A percentile compares a stretch with the other conserved stretches of the same genome.
These are phyloP conservation scores for Neoascia interrupta DNA, from an alignment of 2,888 invertebrate species.

Conservation along the genomic window DNA sequence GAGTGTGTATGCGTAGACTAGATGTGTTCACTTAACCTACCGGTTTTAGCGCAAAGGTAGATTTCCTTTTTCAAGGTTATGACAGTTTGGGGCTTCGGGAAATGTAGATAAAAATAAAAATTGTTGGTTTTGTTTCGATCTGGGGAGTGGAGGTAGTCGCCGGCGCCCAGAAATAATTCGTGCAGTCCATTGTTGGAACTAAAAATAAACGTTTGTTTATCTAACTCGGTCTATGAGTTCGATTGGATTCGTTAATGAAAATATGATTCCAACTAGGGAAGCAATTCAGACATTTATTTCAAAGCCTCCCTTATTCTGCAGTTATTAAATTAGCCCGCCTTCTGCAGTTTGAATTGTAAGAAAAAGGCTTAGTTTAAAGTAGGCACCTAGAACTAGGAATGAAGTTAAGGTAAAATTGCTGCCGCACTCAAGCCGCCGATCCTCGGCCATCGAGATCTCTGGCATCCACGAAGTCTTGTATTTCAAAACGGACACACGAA, in stretches of 20 bases:
- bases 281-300: too few relatives aligned
- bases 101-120: conserved; percentile 46
- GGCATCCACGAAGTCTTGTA: too few relatives aligned
- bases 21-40: conserved; percentile 16
- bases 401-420: too few relatives aligned
- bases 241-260: conserved; percentile 33
- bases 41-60: conserved; percentile 12
- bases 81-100: conserved; percentile 11
- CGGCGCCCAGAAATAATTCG: conserved; percentile 45
- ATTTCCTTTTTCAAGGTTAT: conserved; percentile 36
- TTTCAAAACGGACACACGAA: too few relatives aligned
- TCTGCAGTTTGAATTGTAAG: too few relatives aligned
- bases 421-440: too few relatives aligned
- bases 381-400: too few relatives aligned
- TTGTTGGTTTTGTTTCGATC: conserved; percentile 9
- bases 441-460: too few relatives aligned
- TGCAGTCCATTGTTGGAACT: conserved; percentile 50
- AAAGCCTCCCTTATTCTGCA: too few relatives aligned
- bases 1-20: not conserved
- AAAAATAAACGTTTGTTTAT: conserved; percentile 49
- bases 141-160: conserved; percentile 21
- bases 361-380: too few relatives aligned
- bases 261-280: not conserved
- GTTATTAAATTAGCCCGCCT: too few relatives aligned
- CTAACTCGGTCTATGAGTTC: conserved; percentile 30